Conservation (phyloP, 2,113 vertebrate genomes). For the Casuarius casuarius region DNA sequence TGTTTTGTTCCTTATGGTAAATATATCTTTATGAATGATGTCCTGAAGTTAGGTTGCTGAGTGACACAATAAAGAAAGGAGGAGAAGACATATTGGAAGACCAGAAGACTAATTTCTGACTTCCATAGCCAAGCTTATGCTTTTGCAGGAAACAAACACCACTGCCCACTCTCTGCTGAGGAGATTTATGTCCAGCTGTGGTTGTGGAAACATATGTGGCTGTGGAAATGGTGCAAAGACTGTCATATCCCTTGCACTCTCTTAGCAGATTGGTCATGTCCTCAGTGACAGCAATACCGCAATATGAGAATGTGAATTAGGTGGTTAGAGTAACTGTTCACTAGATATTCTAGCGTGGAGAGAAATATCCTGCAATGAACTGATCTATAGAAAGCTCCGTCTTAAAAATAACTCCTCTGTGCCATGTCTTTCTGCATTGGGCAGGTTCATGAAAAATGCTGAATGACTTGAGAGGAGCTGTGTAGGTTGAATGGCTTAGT, state of each 20-base stretch:
- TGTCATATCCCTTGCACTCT: neutral
- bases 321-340: neutral
- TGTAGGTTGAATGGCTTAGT: neutral
- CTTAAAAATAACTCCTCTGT: neutral
- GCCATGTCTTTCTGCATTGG: neutral
- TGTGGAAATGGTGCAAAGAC: neutral
- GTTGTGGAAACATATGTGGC: neutral
- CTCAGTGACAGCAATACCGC: neutral
- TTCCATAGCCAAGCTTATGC: neutral
- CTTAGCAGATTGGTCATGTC: neutral
- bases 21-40: neutral
- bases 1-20: constrained; percentile 14
- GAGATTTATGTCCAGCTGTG: neutral
- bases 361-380: neutral
- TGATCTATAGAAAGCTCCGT: neutral
- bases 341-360: neutral
- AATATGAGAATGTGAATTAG: neutral
- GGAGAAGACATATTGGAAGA: neutral
- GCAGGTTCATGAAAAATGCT: neutral
- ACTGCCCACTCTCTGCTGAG: neutral
- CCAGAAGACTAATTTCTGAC: neutral
- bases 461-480: neutral
- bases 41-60: neutral
- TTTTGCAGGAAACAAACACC: neutral
- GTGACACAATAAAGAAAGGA: neutral